phyloP scores from a whole-genome alignment of 2,113 vertebrate genomes.

The Ornithorhynchus anatinus region DNA sequence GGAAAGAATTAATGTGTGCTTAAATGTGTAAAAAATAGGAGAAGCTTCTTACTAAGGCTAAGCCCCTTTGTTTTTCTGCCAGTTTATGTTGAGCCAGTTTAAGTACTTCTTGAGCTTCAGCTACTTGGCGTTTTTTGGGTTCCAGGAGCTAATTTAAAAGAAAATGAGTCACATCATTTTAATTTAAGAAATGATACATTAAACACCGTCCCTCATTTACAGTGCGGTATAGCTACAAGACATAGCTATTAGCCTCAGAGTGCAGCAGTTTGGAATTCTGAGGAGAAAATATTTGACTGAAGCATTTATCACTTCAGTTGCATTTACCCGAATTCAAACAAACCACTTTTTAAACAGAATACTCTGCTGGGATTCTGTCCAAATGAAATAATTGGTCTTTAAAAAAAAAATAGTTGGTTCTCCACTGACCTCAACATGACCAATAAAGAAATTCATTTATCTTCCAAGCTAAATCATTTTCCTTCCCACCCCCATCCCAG shows the following conservation, averaged over 20 bases:
- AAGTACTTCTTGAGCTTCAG: constrained; percentile 65
- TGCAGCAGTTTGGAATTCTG: not conserved
- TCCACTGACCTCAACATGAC: not conserved
- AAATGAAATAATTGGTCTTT: not conserved
- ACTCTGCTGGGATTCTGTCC: not conserved
- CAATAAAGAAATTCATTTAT: not conserved
- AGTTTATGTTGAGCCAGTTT: constrained; percentile 51
- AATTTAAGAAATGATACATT: not conserved
- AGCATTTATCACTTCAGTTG: not conserved
- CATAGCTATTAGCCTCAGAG: not conserved
- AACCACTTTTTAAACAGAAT: not conserved
- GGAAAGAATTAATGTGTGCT: too few species aligned
- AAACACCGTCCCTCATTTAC: not conserved
- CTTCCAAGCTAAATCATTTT: too few species aligned
- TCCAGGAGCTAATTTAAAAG: constrained; percentile 52
- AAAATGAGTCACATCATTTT: constrained; percentile 6
- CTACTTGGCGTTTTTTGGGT: constrained; percentile 61
- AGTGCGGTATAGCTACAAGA: not conserved
- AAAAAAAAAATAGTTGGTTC: not conserved
- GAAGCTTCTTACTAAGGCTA: constrained; percentile 62
- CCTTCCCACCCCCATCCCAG: too few species aligned
- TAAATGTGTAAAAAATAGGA: not conserved
- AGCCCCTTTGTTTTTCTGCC: constrained; percentile 62
- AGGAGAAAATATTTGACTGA: not conserved
- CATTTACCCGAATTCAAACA: not conserved